Percentiles rank a stretch among this genome's conserved stretches.
phyloP scores from a whole-genome alignment of 2,797 vertebrate genomes.

The Enteromius anoplus region DNA sequence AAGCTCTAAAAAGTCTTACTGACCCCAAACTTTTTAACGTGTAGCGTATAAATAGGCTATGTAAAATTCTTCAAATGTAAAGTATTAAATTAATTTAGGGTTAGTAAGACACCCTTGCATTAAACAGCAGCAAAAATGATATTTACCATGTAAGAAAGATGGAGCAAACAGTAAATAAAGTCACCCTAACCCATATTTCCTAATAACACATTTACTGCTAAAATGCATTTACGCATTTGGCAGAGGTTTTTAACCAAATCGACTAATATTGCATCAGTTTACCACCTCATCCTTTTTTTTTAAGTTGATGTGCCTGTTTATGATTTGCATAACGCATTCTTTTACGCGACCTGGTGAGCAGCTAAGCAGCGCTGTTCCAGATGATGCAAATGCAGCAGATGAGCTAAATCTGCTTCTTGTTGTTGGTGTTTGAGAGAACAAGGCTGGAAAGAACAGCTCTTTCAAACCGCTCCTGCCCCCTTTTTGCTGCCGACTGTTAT shows the following conservation, averaged over 20 bases:
- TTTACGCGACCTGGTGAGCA: neutral
- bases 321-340: neutral
- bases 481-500: conserved; percentile 67
- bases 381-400: conserved; percentile 1
- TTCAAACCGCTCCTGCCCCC: conserved; percentile 26
- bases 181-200: neutral
- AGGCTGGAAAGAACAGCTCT: conserved; percentile 44
- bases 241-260: neutral
- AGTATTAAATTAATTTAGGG: too few species aligned
- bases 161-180: neutral
- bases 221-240: neutral
- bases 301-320: neutral
- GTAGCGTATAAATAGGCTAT: too few species aligned
- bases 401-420: neutral
- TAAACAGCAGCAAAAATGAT: neutral
- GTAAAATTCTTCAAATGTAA: too few species aligned
- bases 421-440: conserved; percentile 25
- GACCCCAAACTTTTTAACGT: too few species aligned
- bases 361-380: neutral
- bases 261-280: neutral
- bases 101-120: neutral
- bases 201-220: neutral
- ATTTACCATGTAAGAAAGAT: neutral
- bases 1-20: too few species aligned
- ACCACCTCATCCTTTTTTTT: neutral